Conservation (phyloP, 1,140 invertebrate species). For the Heterodera carotae region DNA sequence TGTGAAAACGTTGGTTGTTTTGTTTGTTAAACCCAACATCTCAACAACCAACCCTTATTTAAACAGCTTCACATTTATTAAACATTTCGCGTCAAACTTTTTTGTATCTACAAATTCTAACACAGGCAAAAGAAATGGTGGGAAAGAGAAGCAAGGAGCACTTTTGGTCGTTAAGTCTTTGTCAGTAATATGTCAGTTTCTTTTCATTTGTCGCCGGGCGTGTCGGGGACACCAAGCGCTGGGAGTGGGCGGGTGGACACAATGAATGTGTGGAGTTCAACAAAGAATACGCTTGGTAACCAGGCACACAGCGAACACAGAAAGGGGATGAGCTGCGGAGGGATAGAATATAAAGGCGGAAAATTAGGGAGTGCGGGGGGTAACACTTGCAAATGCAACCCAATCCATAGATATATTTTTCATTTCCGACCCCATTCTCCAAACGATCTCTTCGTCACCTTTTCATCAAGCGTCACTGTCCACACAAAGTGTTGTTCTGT, state of each 20-base stretch:
- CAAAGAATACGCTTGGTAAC: slow-evolving; percentile 34
- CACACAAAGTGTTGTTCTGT: slow-evolving; percentile 34
- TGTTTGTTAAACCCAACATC: background rate
- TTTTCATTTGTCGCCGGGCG: background rate
- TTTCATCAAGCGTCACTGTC: slow-evolving; percentile 36
- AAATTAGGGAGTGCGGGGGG: too few species aligned
- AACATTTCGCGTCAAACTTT: too few species aligned
- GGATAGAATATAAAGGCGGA: background rate
- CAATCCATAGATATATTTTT: too few species aligned
- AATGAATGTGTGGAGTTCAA: slow-evolving; percentile 41
- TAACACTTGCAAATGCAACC: too few species aligned
- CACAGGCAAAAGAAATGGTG: background rate
- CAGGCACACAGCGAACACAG: slow-evolving; percentile 37
- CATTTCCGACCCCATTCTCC: too few species aligned
- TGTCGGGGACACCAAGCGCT: background rate
- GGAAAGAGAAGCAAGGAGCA: background rate
- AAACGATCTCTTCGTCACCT: slow-evolving; percentile 6
- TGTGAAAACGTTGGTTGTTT: background rate
- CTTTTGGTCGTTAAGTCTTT: background rate
- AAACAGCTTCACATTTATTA: too few species aligned
- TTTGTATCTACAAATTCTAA: too few species aligned
- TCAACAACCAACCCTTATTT: too few species aligned
- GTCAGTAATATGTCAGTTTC: background rate
- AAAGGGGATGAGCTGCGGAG: slow-evolving; percentile 39
- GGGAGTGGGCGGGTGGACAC: slow-evolving; percentile 38